Base-by-base conservation (phyloP, 2,888 invertebrate species). In the Drosophila mettleri region DNA sequence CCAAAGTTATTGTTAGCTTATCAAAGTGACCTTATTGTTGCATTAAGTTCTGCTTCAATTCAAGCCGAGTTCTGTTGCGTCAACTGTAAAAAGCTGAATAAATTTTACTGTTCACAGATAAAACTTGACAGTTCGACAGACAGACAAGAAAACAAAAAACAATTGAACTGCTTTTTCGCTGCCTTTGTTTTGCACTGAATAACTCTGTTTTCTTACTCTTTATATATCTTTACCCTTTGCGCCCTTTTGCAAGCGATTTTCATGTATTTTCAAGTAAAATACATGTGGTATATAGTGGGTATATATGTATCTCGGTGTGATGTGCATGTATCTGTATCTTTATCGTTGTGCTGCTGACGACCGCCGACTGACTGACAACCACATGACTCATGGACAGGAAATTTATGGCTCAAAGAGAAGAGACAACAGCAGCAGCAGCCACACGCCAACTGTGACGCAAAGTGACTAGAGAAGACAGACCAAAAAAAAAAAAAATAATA, bases 311-410 rank as follows among this genome's bases (percentile, higher is more conserved):
- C n/a, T n/a, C n/a, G n/a, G 31, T 38, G 1, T 45, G 18, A 22
- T 57, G 12, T 24, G 22, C 53, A 8, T 43, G 43, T 54, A 34
- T 49, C 22, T 54, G 60, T 76, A 68, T 86, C 69, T 81, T 67
- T 72, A 68, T 82, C 66, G 83, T 79, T 86, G 75, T 59, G 43
- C 65, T 65, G 52, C 64, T 68, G 62, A 52, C 63, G 62, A 38
- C 59, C 53, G 53, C 52, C 58, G 51, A 31, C 82, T 64, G 79
- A 39, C 58, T 38, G 77, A 54, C 74, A 52, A 55, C 33, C 39
- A 55, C 29, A 75, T 86, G 86, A 86, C 51, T 86, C 86, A 86
- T 64, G 55, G 63, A 68, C 89, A 86, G 89, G 86, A 86, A 89
- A 83, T 82, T 86, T 75, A 75, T 68, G 69, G 68, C 36, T 62